phyloP scores from a whole-genome alignment of 2,888 invertebrate genomes.

The Ariolimax columbianus region DNA sequence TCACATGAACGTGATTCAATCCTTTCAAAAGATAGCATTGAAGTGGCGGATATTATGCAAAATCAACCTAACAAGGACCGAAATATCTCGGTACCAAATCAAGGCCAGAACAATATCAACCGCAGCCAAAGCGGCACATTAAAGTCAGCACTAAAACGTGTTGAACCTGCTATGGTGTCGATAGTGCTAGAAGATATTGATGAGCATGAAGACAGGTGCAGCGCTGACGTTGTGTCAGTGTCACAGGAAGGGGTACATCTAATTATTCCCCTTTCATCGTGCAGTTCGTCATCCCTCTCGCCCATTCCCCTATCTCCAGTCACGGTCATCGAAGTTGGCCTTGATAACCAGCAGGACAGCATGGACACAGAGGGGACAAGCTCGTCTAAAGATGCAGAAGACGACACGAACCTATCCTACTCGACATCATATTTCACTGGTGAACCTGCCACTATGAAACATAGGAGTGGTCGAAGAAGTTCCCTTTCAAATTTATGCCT shows the following conservation, averaged over 20 bases:
- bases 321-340: conserved; percentile 73
- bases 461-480: not conserved
- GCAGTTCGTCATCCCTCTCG: conserved; percentile 56
- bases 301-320: conserved; percentile 69
- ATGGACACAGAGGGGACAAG: conserved; percentile 63
- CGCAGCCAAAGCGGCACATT: not conserved
- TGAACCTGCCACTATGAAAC: not conserved
- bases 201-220: conserved; percentile 40
- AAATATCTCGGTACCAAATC: not conserved
- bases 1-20: conserved; percentile 13
- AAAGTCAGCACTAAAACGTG: not conserved
- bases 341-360: conserved; percentile 74
- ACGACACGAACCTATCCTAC: conserved; percentile 25
- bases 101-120: not conserved
- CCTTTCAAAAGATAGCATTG: conserved; percentile 61
- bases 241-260: conserved; percentile 38
- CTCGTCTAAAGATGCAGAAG: conserved; percentile 54
- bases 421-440: not conserved
- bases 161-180: conserved; percentile 65
- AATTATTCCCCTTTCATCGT: conserved; percentile 8
- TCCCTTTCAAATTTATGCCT: not conserved
- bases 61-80: not conserved
- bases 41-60: conserved; percentile 68
- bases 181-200: conserved; percentile 63
- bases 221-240: conserved; percentile 1